Conservation (phyloP, 92 coral and sea anemone genomes). For the Heliopora coerulea region DNA sequence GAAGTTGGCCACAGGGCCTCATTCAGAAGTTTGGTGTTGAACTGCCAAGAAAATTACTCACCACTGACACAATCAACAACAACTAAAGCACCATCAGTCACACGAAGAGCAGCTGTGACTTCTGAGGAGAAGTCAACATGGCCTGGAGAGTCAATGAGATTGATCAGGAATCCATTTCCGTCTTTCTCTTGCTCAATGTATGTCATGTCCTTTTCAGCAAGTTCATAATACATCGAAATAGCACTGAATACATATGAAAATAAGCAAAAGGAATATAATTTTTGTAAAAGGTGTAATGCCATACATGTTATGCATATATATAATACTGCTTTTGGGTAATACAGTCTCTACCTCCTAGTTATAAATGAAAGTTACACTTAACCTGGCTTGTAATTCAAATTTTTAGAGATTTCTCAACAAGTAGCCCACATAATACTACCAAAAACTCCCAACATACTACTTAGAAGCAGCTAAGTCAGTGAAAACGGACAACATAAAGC, state of each 20-base stretch:
- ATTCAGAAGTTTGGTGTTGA: too few relatives aligned
- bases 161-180: slow-evolving; percentile 76
- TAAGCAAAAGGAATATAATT: not conserved
- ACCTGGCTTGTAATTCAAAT: too few relatives aligned
- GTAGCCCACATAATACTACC: too few relatives aligned
- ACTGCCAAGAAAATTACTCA: slow-evolving; percentile 46
- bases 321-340: too few relatives aligned
- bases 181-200: slow-evolving; percentile 57
- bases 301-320: too few relatives aligned
- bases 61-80: slow-evolving; percentile 97
- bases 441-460: too few relatives aligned
- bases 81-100: slow-evolving; percentile 97
- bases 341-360: too few relatives aligned
- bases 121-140: slow-evolving; percentile 99
- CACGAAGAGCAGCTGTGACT: slow-evolving; percentile 98
- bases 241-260: slow-evolving; percentile 54
- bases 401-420: too few relatives aligned
- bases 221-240: slow-evolving; percentile 89
- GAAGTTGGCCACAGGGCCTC: too few relatives aligned
- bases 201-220: slow-evolving; percentile 60
- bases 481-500: too few relatives aligned
- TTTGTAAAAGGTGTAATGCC: not conserved
- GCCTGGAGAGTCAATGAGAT: slow-evolving; percentile 96
- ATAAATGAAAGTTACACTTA: too few relatives aligned
- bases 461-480: too few relatives aligned